Conservation (phyloP, 2,888 invertebrate species). For the Caradrina clavipalpis region DNA sequence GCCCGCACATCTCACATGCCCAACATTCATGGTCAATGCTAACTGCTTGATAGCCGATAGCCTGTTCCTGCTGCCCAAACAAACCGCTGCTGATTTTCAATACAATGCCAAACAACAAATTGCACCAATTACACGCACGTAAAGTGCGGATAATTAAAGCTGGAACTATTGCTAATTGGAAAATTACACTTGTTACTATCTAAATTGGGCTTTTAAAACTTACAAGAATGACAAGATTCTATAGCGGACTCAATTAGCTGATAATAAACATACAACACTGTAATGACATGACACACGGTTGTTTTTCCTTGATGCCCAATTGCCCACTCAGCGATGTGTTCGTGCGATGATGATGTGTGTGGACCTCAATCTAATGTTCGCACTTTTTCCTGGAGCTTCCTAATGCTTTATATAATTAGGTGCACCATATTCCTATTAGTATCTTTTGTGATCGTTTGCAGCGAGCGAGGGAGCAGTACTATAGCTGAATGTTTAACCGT, state of each 20-base stretch:
- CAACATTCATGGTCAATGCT: conserved; percentile 84
- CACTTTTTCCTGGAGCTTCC: conserved; percentile 24
- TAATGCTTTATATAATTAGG: conserved; percentile 29
- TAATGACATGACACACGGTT: conserved; percentile 22
- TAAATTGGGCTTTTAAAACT: conserved; percentile 59
- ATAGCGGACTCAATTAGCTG: conserved; percentile 50
- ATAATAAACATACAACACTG: conserved; percentile 47
- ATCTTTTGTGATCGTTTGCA: conserved; percentile 50
- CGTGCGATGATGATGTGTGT: conserved; percentile 35
- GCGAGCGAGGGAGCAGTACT: conserved; percentile 40
- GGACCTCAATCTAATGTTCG: conserved; percentile 35
- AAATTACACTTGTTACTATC: conserved; percentile 58
- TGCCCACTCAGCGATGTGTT: conserved; percentile 30
- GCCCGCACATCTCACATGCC: conserved; percentile 60
- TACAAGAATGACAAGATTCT: conserved; percentile 53
- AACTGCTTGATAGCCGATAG: conserved; percentile 68
- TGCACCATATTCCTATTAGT: conserved; percentile 26
- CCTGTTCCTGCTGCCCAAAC: conserved; percentile 68
- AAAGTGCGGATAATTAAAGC: conserved; percentile 54
- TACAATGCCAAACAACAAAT: conserved; percentile 56
- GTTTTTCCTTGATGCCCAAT: conserved; percentile 45
- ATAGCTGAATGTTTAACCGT: conserved; percentile 67
- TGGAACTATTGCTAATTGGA: conserved; percentile 56
- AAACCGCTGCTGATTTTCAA: conserved; percentile 54
- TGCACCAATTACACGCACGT: conserved; percentile 59